phyloP scores from a whole-genome alignment of 92 coral and sea anemone genomes.

The Parazoanthus darwini region DNA sequence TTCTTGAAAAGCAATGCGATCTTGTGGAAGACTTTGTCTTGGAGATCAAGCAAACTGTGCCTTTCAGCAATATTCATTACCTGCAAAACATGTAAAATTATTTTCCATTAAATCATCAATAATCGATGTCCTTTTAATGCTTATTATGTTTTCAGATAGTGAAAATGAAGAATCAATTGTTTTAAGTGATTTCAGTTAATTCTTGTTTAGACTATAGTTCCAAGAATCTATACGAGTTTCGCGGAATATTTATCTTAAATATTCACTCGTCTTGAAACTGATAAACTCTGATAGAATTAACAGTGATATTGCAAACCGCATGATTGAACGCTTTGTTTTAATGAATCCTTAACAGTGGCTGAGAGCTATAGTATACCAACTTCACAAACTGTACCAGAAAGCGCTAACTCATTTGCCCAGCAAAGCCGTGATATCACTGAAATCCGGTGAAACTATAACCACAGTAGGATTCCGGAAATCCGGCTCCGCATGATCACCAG shows the following conservation, averaged over 20 bases:
- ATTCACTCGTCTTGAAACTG: not conserved
- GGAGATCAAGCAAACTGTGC: conserved; percentile 46
- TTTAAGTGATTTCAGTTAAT: not conserved
- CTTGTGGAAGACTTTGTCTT: conserved; percentile 27
- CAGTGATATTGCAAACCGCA: not conserved
- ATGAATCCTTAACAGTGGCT: not conserved
- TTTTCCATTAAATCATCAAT: not conserved
- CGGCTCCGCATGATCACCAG: not conserved
- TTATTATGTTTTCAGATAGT: not conserved
- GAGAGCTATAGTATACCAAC: not conserved
- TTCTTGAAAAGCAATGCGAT: conserved; percentile 29
- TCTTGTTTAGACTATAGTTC: not conserved
- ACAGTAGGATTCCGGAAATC: not conserved
- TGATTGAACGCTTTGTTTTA: not conserved
- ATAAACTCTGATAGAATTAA: too few relatives aligned
- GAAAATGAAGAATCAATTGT: not conserved
- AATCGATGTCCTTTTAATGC: not conserved
- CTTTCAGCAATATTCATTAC: conserved; percentile 25
- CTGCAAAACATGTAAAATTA: not conserved
- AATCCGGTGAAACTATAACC: not conserved
- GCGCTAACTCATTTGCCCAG: too few relatives aligned
- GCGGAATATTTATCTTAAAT: not conserved
- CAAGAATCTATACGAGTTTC: not conserved
- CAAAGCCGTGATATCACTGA: not conserved
- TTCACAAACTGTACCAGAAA: not conserved